These are phyloP conservation scores for Agriopis leucophaearia DNA, from an alignment of 2,888 invertebrate species.

Conservation along the genomic window DNA sequence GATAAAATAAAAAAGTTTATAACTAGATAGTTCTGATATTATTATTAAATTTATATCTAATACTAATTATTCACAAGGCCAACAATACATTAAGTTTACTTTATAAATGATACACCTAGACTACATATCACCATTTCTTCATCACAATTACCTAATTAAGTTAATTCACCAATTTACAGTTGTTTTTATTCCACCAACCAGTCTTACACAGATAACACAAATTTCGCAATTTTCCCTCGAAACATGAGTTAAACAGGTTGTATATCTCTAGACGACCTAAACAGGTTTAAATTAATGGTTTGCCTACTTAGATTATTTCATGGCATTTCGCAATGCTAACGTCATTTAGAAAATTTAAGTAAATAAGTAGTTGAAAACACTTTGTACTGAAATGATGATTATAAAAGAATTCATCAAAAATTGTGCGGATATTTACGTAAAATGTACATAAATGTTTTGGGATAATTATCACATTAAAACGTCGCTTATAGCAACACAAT, in stretches of 20 bases:
- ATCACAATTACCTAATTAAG: neutral
- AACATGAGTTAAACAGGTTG: conserved; percentile 12
- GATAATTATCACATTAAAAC: no score
- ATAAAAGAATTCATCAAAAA: no score
- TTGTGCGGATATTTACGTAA: no score
- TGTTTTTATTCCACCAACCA: conserved; percentile 9
- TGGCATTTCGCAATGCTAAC: conserved; percentile 8
- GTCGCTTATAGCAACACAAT: no score
- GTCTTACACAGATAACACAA: neutral
- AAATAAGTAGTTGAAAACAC: no score
- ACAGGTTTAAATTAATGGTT: conserved; percentile 7
- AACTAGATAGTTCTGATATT: no score
- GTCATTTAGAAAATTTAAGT: neutral
- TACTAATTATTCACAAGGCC: no score
- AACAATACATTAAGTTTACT: no score
- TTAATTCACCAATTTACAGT: neutral
- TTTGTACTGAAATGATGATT: no score
- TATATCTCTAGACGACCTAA: conserved; percentile 1
- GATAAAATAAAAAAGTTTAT: no score
- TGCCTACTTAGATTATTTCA: conserved; percentile 11
- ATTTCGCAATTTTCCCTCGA: conserved; percentile 20
- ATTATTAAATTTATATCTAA: no score
- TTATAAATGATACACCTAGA: neutral
- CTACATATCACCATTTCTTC: neutral
- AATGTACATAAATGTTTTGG: no score